phyloP scores from a whole-genome alignment of 2,797 vertebrate genomes.

The Cirrhinus mrigala region DNA sequence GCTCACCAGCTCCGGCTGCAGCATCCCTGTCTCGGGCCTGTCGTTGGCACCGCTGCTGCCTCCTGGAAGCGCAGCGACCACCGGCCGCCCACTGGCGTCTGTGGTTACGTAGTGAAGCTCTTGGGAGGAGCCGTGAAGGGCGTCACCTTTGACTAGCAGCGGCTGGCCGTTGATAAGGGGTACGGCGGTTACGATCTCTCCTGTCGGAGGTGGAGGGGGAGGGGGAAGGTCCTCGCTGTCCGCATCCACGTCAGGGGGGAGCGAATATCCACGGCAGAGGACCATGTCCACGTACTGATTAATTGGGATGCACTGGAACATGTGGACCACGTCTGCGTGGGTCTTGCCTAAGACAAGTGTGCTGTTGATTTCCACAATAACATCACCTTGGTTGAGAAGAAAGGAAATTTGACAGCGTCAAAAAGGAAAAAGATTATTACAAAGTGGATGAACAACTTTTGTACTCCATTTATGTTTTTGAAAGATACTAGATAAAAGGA shows the following conservation, averaged over 20 bases:
- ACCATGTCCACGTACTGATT: slow-evolving; percentile 96
- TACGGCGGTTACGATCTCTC: slow-evolving; percentile 70
- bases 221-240: slow-evolving; percentile 70
- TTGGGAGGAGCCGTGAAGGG: slow-evolving; percentile 77
- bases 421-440: neutral
- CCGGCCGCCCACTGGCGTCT: slow-evolving; percentile 74
- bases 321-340: slow-evolving; percentile 96
- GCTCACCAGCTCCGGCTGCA: slow-evolving; percentile 90
- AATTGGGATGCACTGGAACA: slow-evolving; percentile 95
- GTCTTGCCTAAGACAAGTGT: slow-evolving; percentile 94
- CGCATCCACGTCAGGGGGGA: slow-evolving; percentile 86
- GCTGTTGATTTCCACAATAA: slow-evolving; percentile 96
- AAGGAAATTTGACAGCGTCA: neutral
- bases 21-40: slow-evolving; percentile 79
- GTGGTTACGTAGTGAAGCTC: slow-evolving; percentile 81
- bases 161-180: slow-evolving; percentile 82
- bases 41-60: slow-evolving; percentile 76
- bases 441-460: slow-evolving; percentile 8
- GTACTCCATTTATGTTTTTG: neutral
- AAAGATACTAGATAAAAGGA: neutral
- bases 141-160: slow-evolving; percentile 81
- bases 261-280: slow-evolving; percentile 94
- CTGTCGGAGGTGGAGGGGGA: slow-evolving; percentile 64
- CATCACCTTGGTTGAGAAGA: slow-evolving; percentile 82
- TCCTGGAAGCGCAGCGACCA: slow-evolving; percentile 74